Conservation (phyloP, 2,888 invertebrate genomes). For the Branchipolynoe longqiensis region DNA sequence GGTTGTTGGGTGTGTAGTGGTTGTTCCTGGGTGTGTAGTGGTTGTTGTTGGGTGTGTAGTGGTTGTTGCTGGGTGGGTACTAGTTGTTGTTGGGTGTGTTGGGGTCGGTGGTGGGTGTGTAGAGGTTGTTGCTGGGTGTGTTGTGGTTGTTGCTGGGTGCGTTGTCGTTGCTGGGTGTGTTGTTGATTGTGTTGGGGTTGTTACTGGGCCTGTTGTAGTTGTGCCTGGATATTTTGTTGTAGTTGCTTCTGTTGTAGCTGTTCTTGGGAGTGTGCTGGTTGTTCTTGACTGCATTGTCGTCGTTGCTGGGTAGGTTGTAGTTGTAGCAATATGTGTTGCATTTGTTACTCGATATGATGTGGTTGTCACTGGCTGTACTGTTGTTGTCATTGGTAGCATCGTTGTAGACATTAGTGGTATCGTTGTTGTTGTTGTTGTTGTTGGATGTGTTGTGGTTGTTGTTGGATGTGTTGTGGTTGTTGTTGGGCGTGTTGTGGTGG, state of each 20-base stretch:
- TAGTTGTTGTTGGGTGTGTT: not conserved
- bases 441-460: not conserved
- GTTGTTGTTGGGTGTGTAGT: not conserved
- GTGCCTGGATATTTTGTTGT: not conserved
- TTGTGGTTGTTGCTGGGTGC: not conserved
- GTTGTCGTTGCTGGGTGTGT: not conserved
- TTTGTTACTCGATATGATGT: not conserved
- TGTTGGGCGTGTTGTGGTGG: constrained; percentile 8
- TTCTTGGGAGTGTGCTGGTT: not conserved
- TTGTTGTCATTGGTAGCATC: not conserved
- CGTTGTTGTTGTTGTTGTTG: constrained; percentile 16
- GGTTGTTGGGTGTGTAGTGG: not conserved
- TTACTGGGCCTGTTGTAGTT: not conserved
- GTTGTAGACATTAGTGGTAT: not conserved
- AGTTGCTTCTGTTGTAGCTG: not conserved
- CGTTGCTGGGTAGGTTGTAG: not conserved
- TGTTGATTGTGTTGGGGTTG: not conserved
- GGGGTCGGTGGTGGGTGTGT: not conserved
- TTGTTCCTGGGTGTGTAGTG: not conserved
- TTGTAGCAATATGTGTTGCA: not conserved
- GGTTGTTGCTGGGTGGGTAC: not conserved
- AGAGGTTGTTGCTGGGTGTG: not conserved
- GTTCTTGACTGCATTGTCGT: not conserved
- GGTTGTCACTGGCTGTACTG: not conserved
- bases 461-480: not conserved